phyloP scores from a whole-genome alignment of 2,797 vertebrate genomes.

The Arctocebus calabarensis region DNA sequence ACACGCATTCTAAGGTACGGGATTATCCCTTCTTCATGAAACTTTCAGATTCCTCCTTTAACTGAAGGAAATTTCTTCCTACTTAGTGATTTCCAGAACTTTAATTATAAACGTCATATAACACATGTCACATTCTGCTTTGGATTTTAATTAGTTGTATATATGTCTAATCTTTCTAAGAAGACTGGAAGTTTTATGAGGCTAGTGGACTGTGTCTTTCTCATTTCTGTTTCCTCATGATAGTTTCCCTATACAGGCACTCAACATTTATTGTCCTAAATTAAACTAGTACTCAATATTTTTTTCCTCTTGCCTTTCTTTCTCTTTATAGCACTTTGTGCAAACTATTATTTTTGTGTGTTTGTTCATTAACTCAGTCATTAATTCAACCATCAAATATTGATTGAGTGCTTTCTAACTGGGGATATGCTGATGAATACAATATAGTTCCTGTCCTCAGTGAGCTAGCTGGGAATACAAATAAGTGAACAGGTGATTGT shows the following conservation, averaged over 20 bases:
- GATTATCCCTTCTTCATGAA: background rate
- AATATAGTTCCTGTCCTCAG: background rate
- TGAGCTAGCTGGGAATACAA: background rate
- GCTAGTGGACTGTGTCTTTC: background rate
- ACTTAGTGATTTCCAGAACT: background rate
- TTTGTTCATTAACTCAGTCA: slow-evolving; percentile 39
- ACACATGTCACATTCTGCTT: background rate
- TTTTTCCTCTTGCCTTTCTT: background rate
- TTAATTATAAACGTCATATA: slow-evolving; percentile 13
- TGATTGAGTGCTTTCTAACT: background rate
- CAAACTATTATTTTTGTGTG: slow-evolving; percentile 14
- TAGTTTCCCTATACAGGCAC: background rate
- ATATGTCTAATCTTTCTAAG: background rate
- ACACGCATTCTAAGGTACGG: background rate
- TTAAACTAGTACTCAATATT: slow-evolving; percentile 1
- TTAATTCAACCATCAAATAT: background rate
- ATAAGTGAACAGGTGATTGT: background rate
- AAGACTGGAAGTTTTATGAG: background rate
- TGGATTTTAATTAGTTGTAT: background rate
- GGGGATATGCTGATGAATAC: background rate
- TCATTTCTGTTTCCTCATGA: background rate
- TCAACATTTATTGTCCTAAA: background rate
- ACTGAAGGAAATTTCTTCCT: background rate
- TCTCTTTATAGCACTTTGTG: slow-evolving; percentile 2
- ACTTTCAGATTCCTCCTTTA: slow-evolving; percentile 6